Percentiles rank a stretch among this genome's conserved stretches.
phyloP scores from a whole-genome alignment of 2,113 vertebrate species.

The Ophiodon elongatus region DNA sequence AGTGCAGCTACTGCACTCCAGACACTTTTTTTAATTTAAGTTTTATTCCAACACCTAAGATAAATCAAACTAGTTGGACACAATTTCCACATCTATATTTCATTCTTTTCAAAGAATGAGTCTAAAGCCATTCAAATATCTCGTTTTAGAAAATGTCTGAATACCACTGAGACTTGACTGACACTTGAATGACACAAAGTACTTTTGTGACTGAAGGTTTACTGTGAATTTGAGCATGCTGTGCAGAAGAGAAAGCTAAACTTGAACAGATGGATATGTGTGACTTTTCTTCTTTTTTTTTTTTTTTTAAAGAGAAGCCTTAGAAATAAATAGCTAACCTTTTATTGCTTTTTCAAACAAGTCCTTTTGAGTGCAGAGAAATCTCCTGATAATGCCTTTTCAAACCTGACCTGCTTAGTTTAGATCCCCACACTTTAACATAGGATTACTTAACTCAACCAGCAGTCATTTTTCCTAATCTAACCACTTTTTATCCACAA shows the following conservation, averaged over 20 bases:
- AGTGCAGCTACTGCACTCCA: constrained; percentile 40
- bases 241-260: constrained; percentile 61
- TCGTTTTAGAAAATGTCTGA: constrained; percentile 47
- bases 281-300: constrained; percentile 52
- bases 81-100: constrained; percentile 42
- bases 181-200: constrained; percentile 80
- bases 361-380: constrained; percentile 39
- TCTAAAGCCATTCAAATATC: constrained; percentile 66
- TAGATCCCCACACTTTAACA: constrained; percentile 45
- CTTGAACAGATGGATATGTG: constrained; percentile 57
- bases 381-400: constrained; percentile 58
- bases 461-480: constrained; percentile 43
- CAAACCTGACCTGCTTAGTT: constrained; percentile 33
- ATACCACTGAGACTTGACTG: constrained; percentile 63
- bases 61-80: constrained; percentile 38
- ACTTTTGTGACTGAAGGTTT: constrained; percentile 71
- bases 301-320: constrained; percentile 66
- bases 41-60: constrained; percentile 36
- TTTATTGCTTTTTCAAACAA: constrained; percentile 51
- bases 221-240: constrained; percentile 77
- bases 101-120: constrained; percentile 50
- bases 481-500: constrained; percentile 49
- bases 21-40: constrained; percentile 22
- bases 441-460: constrained; percentile 55
- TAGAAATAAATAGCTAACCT: constrained; percentile 61